These are phyloP conservation scores for Lithophane socia DNA, from an alignment of 2,888 invertebrate genomes.

Conservation along the genomic window DNA sequence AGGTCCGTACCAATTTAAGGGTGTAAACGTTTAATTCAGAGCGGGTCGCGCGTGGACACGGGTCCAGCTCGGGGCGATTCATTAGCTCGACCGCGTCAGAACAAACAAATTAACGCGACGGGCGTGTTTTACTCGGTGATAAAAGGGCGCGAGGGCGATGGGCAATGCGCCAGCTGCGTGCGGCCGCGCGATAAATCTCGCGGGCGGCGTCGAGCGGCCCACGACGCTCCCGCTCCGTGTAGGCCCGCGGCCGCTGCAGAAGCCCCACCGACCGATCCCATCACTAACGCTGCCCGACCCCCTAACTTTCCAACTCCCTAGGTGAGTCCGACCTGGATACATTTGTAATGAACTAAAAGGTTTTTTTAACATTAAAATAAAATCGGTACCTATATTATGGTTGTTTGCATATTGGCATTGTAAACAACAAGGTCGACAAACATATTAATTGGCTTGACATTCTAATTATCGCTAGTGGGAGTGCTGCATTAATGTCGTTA, in stretches of 20 bases:
- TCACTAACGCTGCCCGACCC: constrained; percentile 43
- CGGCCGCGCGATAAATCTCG: constrained; percentile 84
- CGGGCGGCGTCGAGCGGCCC: constrained; percentile 67
- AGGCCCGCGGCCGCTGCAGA: constrained; percentile 45
- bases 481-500: constrained; percentile 22
- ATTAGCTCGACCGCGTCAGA: constrained; percentile 88
- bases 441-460: constrained; percentile 21
- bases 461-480: constrained; percentile 16
- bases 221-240: constrained; percentile 51
- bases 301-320: constrained; percentile 52
- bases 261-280: constrained; percentile 45
- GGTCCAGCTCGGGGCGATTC: constrained; percentile 88
- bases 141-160: constrained; percentile 87
- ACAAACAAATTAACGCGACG: constrained; percentile 90
- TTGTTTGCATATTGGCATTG: constrained; percentile 26
- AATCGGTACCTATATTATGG: not conserved
- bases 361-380: constrained; percentile 40
- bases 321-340: constrained; percentile 50
- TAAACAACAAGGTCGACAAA: constrained; percentile 25
- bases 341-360: constrained; percentile 53
- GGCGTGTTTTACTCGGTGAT: constrained; percentile 88
- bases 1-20: constrained; percentile 83
- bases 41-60: constrained; percentile 83
- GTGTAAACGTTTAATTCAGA: constrained; percentile 86
- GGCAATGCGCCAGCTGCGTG: constrained; percentile 87